Evolutionary conservation across 2,797 vertebrate genomes (phyloP).

Genomic region (Acipenser transmontanus): DNA sequence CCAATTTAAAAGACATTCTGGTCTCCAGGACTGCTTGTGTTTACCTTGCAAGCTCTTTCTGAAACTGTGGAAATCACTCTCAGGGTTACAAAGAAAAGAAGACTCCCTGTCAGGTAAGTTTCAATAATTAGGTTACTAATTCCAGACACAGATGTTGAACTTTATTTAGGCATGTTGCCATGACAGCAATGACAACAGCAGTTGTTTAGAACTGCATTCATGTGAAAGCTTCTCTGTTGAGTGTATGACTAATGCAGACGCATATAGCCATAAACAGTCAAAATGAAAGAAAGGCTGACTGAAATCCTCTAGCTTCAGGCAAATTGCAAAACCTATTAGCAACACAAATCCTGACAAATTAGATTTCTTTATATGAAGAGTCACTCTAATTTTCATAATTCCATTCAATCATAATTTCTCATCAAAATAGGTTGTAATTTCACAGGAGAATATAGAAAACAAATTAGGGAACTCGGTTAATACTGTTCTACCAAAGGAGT

Average conservation of each 20-base stretch:
- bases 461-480: not conserved
- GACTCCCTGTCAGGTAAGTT: constrained; percentile 16
- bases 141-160: constrained; percentile 11
- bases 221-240: constrained; percentile 11
- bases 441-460: constrained; percentile 2
- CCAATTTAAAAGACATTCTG: no score
- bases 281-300: constrained; percentile 9
- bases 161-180: constrained; percentile 16
- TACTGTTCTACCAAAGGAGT: not conserved
- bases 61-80: no score
- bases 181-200: constrained; percentile 17
- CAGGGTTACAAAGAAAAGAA: constrained; percentile 4
- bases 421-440: not conserved
- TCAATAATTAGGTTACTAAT: constrained; percentile 24
- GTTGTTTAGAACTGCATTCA: constrained; percentile 18
- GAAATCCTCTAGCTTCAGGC: constrained; percentile 11
- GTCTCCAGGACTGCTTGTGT: no score
- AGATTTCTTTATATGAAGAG: constrained; percentile 7
- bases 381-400: constrained; percentile 8
- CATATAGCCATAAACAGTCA: constrained; percentile 8
- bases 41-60: no score
- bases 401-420: not conserved
- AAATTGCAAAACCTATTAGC: constrained; percentile 14
- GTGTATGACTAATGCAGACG: constrained; percentile 15
- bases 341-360: constrained; percentile 11